Base-by-base conservation (phyloP, 2,888 invertebrate genomes). In the Amphimallon solstitiale region DNA sequence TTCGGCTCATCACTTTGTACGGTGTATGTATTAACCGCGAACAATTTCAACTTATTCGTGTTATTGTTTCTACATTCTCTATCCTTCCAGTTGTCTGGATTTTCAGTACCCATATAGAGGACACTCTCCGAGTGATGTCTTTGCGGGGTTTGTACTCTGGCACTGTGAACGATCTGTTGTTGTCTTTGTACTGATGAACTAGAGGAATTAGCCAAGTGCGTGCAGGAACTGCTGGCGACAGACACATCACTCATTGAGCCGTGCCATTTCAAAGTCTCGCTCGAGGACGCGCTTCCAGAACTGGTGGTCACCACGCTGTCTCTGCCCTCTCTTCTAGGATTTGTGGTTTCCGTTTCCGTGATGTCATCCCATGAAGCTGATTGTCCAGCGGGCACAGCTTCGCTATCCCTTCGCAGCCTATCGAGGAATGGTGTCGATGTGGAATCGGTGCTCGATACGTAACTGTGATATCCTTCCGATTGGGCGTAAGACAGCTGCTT, bases 221-320 rank as follows among this genome's bases (percentile, higher is more conserved):
- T 85, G 81, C 76, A 85, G 79, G 77, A 83, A 79, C 86, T 85
- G 73, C 87, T 87, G 48, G 87, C 85, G 68, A 88, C 86, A 64
- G 89, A 90, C 46, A 92, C 87, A 78, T 92, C 91, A 81, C 90
- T 90, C 84, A 90, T 87, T 3, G 90, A 91, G 45, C 90, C 90
- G 76, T 92, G 88, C 91, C 92, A 92, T 81, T 92, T 92, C 5
- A 92, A 83, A 1, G 92, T 92, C 78, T 92, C 92, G 76, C 90
- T 90, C 60, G 91, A 91, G 34, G 87, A 87, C n/a, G 87, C 88
- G 74, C 87, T 87, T 6, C 85, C 85, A 48, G 86, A 86, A 74
- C 86, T 86, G 1, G 86, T 87, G 0, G 88, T 88, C 43, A 88
- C 88, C 0, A 88, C 88, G 79, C 88, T 88, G 77, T 88, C 89